Conservation (phyloP, 2,888 invertebrate genomes). For the Loripinus fragilis region DNA sequence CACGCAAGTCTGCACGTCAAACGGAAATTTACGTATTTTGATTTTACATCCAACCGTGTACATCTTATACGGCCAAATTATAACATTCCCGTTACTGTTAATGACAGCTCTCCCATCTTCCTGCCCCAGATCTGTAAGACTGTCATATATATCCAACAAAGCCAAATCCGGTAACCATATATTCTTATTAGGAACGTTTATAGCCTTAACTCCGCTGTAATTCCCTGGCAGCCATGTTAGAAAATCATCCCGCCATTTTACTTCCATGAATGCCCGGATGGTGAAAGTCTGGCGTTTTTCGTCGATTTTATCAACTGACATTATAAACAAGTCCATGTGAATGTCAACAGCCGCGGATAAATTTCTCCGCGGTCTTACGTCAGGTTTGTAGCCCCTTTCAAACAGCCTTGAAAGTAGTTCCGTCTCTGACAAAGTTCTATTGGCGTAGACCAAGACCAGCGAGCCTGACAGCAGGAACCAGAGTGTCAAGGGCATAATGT, state of each 20-base stretch:
- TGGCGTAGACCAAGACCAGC: background rate
- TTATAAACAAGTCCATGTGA: conserved; percentile 47
- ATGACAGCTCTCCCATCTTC: conserved; percentile 44
- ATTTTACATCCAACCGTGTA: conserved; percentile 49
- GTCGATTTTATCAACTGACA: conserved; percentile 54
- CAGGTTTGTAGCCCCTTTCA: background rate
- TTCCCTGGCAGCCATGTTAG: conserved; percentile 36
- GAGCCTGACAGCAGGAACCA: background rate
- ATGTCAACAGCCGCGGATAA: conserved; percentile 31
- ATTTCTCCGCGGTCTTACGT: conserved; percentile 36
- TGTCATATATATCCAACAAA: conserved; percentile 44
- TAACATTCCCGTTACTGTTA: conserved; percentile 45
- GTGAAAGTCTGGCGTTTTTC: conserved; percentile 53
- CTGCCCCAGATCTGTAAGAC: conserved; percentile 51
- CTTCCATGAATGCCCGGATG: conserved; percentile 47
- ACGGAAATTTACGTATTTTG: conserved; percentile 53
- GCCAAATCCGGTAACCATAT: conserved; percentile 59
- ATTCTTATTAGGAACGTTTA: conserved; percentile 48
- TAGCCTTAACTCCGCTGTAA: conserved; percentile 36
- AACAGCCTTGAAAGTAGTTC: background rate
- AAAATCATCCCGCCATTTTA: conserved; percentile 56
- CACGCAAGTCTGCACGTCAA: conserved; percentile 59
- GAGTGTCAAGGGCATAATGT: background rate
- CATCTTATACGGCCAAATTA: conserved; percentile 53
- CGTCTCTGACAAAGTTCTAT: background rate